These are phyloP conservation scores for Drosophila gaucha DNA, from an alignment of 2,888 invertebrate genomes.

Conservation along the genomic window DNA sequence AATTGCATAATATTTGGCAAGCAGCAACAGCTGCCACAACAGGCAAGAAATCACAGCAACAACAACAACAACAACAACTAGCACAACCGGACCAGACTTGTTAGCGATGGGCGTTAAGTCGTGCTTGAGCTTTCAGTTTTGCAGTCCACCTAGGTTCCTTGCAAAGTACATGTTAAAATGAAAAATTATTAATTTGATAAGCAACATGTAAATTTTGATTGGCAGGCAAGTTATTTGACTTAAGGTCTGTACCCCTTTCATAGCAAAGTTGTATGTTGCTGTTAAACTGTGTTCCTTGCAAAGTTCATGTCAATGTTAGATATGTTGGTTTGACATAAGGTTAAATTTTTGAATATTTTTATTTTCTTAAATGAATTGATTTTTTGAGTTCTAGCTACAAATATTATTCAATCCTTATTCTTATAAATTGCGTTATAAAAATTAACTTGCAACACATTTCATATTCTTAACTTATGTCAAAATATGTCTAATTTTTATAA, in stretches of 20 bases:
- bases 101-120: constrained; percentile 35
- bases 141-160: neutral
- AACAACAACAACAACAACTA: constrained; percentile 30
- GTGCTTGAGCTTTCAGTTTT: constrained; percentile 2
- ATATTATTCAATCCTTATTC: too few species aligned
- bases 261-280: neutral
- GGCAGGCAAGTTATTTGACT: neutral
- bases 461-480: neutral
- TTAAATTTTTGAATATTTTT: too few species aligned
- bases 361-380: neutral
- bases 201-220: too few species aligned
- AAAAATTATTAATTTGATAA: neutral
- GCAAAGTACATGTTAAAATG: constrained; percentile 3
- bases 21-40: constrained; percentile 44
- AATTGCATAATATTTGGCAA: constrained; percentile 74
- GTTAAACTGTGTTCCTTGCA: neutral
- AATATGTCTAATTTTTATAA: too few species aligned
- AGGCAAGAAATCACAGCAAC: constrained; percentile 23
- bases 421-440: too few species aligned
- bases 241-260: too few species aligned
- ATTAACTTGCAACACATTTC: neutral
- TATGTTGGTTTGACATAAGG: neutral
- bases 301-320: neutral
- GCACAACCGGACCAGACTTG: constrained; percentile 36
- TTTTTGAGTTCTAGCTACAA: too few species aligned